Evolutionary conservation across 1,140 invertebrate species (phyloP).

Genomic region (Teleopsis dalmanni): DNA sequence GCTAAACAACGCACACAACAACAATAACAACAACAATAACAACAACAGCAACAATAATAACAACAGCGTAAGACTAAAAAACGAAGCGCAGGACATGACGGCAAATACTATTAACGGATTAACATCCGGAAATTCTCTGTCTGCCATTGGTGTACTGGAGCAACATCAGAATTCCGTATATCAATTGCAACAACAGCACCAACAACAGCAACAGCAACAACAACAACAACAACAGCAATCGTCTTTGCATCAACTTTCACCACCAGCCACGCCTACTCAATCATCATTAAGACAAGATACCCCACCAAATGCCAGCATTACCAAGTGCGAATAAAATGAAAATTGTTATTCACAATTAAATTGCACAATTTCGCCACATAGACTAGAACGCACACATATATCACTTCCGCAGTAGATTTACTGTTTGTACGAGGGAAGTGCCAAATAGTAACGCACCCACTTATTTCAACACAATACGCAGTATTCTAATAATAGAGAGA

Average conservation of each 20-base stretch:
- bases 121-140: constrained; percentile 14
- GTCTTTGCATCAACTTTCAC: constrained; percentile 28
- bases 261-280: constrained; percentile 35
- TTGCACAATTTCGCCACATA: no score
- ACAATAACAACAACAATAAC: constrained; percentile 11
- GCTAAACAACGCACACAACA: constrained; percentile 9
- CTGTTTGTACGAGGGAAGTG: no score
- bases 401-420: no score
- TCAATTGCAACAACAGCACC: constrained; percentile 10
- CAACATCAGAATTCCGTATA: constrained; percentile 1
- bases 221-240: constrained; percentile 15
- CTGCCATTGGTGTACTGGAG: not conserved
- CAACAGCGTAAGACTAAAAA: constrained; percentile 27
- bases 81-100: constrained; percentile 41
- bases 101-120: constrained; percentile 36
- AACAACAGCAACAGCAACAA: constrained; percentile 17
- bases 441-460: no score
- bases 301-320: no score
- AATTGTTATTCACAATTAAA: no score
- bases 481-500: no score
- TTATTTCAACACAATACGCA: no score
- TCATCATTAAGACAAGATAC: constrained; percentile 6
- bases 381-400: no score
- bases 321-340: no score
- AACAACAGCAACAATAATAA: constrained; percentile 23